phyloP scores from a whole-genome alignment of 2,888 invertebrate species.

The Drosophila colorata region DNA sequence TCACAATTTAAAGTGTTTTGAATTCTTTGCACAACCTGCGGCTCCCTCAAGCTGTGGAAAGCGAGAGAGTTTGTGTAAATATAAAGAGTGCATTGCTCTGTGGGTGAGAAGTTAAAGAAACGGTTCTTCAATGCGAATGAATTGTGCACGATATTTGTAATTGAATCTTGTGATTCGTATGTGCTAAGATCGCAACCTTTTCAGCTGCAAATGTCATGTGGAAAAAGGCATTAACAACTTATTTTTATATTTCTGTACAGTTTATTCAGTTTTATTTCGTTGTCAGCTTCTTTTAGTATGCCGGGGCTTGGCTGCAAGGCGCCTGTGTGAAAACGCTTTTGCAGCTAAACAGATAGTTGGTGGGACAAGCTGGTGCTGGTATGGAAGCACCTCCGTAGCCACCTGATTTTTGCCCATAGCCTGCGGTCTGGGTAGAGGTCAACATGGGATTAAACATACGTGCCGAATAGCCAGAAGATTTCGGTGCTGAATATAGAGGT shows the following conservation, averaged over 20 bases:
- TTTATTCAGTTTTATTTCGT: constrained; percentile 27
- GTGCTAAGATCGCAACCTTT: not conserved
- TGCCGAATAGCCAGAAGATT: constrained; percentile 48
- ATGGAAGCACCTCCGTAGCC: constrained; percentile 44
- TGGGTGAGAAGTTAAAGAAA: not conserved
- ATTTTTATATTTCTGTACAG: not conserved
- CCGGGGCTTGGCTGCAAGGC: constrained; percentile 52
- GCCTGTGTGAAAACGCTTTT: constrained; percentile 49
- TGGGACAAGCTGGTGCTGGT: constrained; percentile 58
- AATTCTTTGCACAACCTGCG: no score
- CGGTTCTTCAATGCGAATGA: not conserved
- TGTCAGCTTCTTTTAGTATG: constrained; percentile 31
- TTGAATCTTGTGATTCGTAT: no score
- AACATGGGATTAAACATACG: constrained; percentile 54
- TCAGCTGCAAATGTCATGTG: not conserved
- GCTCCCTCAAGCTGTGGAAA: no score
- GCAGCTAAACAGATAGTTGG: constrained; percentile 63
- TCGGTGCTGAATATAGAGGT: constrained; percentile 26
- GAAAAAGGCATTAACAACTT: no score
- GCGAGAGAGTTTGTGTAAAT: not conserved
- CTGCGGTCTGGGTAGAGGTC: constrained; percentile 32
- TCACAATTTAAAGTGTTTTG: no score
- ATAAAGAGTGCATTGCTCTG: not conserved
- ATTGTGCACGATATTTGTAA: not conserved
- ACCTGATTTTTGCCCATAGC: constrained; percentile 36